Conservation (phyloP, 2,888 invertebrate genomes). For the Ochropacha duplaris region DNA sequence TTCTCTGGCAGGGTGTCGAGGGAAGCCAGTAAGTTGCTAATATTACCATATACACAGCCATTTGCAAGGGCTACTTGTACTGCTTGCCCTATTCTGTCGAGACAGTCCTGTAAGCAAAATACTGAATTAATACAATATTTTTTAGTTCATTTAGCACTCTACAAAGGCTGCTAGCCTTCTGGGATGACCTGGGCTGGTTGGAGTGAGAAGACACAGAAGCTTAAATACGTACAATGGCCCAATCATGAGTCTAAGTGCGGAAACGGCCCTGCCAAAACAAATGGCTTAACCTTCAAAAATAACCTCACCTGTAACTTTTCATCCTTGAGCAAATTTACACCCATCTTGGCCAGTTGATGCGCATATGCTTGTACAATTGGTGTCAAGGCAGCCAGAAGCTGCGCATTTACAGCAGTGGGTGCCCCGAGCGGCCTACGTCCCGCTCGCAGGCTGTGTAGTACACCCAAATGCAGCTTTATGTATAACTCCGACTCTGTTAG, state of each 20-base stretch:
- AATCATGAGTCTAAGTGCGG: too few relatives aligned
- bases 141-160: too few relatives aligned
- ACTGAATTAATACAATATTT: too few relatives aligned
- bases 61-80: slow-evolving; percentile 91
- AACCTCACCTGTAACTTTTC: slow-evolving; percentile 60
- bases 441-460: slow-evolving; percentile 85
- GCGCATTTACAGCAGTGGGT: slow-evolving; percentile 85
- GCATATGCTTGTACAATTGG: slow-evolving; percentile 72
- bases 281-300: too few relatives aligned
- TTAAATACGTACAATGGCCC: too few relatives aligned
- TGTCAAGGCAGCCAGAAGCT: slow-evolving; percentile 81
- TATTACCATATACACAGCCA: slow-evolving; percentile 91
- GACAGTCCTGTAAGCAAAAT: slow-evolving; percentile 76
- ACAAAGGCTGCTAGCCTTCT: too few relatives aligned
- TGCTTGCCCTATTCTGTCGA: slow-evolving; percentile 92
- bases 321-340: slow-evolving; percentile 63
- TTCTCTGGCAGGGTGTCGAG: slow-evolving; percentile 86
- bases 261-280: too few relatives aligned
- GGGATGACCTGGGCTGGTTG: too few relatives aligned
- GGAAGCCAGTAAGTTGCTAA: slow-evolving; percentile 85
- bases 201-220: too few relatives aligned
- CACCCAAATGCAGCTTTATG: slow-evolving; percentile 86
- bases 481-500: slow-evolving; percentile 77
- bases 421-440: slow-evolving; percentile 71
- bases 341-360: slow-evolving; percentile 54